Evolutionary conservation across 2,888 invertebrate genomes (phyloP).

Genomic region (Habrosyne pyritoides): DNA sequence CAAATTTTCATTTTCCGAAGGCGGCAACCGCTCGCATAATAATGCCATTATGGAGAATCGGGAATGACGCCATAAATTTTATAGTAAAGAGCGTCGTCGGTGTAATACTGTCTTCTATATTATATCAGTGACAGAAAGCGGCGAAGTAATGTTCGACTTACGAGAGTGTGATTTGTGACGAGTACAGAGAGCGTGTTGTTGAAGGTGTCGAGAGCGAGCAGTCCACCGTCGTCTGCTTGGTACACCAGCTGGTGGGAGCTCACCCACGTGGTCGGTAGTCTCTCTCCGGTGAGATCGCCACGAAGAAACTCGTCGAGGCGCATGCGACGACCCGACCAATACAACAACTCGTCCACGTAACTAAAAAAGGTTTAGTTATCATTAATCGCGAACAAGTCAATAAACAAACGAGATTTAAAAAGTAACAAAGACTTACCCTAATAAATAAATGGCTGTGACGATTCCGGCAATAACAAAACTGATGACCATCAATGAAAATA

Average conservation of each 20-base stretch:
- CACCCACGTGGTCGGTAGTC: conserved; percentile 92
- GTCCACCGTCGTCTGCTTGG: conserved; percentile 93
- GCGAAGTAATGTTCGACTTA: conserved; percentile 69
- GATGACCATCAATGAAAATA: conserved; percentile 94
- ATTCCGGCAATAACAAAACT: conserved; percentile 94
- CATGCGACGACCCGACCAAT: conserved; percentile 94
- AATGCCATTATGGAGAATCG: conserved; percentile 51
- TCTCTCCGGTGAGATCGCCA: conserved; percentile 88
- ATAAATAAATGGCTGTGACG: conserved; percentile 93
- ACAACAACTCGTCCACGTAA: conserved; percentile 94
- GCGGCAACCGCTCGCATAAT: conserved; percentile 42
- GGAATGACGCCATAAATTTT: conserved; percentile 50
- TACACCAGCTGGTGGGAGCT: conserved; percentile 92
- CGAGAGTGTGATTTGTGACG: conserved; percentile 94
- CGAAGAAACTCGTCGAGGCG: conserved; percentile 93
- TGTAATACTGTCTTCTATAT: conserved; percentile 35
- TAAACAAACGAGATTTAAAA: not conserved
- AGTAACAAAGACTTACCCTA: conserved; percentile 85
- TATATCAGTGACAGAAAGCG: conserved; percentile 11
- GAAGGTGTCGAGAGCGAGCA: conserved; percentile 90
- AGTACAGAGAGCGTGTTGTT: conserved; percentile 90
- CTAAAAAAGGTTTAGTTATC: conserved; percentile 53
- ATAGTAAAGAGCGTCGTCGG: conserved; percentile 44
- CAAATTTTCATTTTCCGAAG: conserved; percentile 48
- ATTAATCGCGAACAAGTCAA: not conserved